phyloP scores from a whole-genome alignment of 2,888 invertebrate species.

The Athalia cordata region DNA sequence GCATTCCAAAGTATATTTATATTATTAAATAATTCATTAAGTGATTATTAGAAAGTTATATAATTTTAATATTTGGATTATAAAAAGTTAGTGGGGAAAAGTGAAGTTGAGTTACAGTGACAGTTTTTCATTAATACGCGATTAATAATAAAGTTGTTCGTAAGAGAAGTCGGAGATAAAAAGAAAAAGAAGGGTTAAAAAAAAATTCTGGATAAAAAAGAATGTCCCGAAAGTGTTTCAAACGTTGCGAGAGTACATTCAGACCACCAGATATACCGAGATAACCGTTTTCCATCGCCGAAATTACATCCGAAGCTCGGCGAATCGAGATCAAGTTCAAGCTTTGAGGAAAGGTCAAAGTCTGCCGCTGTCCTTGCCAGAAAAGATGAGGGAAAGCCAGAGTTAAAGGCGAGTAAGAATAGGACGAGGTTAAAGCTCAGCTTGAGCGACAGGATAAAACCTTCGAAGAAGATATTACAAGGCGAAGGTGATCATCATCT shows the following conservation, averaged over 20 bases:
- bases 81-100: neutral
- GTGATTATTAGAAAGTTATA: neutral
- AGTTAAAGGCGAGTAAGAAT: constrained; percentile 30
- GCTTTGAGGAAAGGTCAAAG: constrained; percentile 15
- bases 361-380: constrained; percentile 3
- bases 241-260: constrained; percentile 59
- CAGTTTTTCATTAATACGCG: neutral
- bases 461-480: constrained; percentile 25
- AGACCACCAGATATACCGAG: constrained; percentile 65
- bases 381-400: constrained; percentile 9
- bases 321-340: constrained; percentile 1
- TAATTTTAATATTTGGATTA: neutral
- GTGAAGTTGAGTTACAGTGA: too few species aligned
- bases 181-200: neutral
- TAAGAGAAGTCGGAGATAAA: neutral
- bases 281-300: constrained; percentile 54
- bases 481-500: constrained; percentile 19
- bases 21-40: neutral
- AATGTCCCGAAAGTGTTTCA: constrained; percentile 64
- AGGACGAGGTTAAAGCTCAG: constrained; percentile 48
- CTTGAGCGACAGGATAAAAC: constrained; percentile 52
- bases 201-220: constrained; percentile 63
- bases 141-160: neutral
- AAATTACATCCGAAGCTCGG: constrained; percentile 25
- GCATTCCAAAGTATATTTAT: constrained; percentile 15